Conservation (phyloP, 2,888 invertebrate species). For the Cantharis lateralis region DNA sequence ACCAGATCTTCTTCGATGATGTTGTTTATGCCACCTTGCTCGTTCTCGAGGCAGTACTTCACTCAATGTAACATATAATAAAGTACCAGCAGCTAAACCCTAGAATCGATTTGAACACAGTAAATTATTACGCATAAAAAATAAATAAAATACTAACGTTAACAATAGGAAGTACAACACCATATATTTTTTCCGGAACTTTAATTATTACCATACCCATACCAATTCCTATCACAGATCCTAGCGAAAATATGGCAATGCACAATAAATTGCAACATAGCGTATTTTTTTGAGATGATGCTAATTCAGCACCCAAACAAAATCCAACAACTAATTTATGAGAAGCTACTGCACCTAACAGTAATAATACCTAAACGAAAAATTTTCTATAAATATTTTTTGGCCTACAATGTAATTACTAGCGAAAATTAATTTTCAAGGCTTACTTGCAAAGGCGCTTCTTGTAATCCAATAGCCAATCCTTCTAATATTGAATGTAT, state of each 20-base stretch:
- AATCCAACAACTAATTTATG: constrained; percentile 84
- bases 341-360: constrained; percentile 72
- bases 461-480: constrained; percentile 79
- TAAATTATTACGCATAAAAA: background rate
- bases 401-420: background rate
- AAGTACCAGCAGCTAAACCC: constrained; percentile 76
- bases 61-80: constrained; percentile 77
- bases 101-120: constrained; percentile 44
- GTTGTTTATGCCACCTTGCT: constrained; percentile 70
- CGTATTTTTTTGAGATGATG: constrained; percentile 46
- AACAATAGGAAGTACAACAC: constrained; percentile 62
- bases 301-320: constrained; percentile 76
- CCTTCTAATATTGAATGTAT: constrained; percentile 82
- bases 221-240: constrained; percentile 71
- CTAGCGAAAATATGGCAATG: constrained; percentile 68
- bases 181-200: constrained; percentile 57
- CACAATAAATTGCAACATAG: constrained; percentile 61
- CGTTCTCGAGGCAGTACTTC: constrained; percentile 79
- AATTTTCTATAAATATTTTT: background rate
- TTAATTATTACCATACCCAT: constrained; percentile 67
- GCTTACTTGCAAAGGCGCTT: constrained; percentile 64
- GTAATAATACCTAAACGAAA: constrained; percentile 65
- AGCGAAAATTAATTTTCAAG: background rate
- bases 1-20: constrained; percentile 62
- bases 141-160: constrained; percentile 58